These are phyloP conservation scores for Eclectus roratus DNA, from an alignment of 2,113 vertebrate species.

Conservation along the genomic window DNA sequence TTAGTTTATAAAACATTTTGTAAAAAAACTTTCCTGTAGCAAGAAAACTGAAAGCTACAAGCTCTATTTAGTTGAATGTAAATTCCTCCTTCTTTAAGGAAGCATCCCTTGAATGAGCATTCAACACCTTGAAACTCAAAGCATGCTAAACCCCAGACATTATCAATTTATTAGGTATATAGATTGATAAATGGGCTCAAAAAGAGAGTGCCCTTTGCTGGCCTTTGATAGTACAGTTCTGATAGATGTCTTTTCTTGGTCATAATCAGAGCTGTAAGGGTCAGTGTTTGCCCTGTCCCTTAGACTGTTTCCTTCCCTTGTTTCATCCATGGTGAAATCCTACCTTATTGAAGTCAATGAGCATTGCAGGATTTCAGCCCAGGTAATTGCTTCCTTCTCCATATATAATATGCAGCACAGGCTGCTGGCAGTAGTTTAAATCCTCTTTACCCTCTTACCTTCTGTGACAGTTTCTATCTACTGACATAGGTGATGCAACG, in stretches of 20 bases:
- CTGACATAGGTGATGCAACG: not conserved
- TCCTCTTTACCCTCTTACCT: not conserved
- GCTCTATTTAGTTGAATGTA: not conserved
- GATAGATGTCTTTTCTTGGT: not conserved
- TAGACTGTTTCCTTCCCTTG: not conserved
- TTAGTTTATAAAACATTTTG: not conserved
- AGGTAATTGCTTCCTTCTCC: not conserved
- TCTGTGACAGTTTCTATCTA: not conserved
- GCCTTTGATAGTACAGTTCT: not conserved
- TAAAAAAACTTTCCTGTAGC: not conserved
- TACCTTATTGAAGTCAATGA: not conserved
- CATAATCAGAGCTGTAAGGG: not conserved
- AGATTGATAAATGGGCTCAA: not conserved
- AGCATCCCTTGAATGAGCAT: not conserved
- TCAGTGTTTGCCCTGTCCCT: not conserved
- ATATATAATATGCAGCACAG: not conserved
- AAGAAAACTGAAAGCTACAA: not conserved
- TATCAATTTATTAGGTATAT: not conserved
- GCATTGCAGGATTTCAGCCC: not conserved
- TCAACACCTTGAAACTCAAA: not conserved
- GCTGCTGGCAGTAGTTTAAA: not conserved
- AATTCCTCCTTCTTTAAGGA: not conserved
- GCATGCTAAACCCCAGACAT: not conserved
- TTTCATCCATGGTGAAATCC: not conserved
- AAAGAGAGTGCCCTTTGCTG: not conserved